Conservation (phyloP, 1,140 invertebrate genomes). For the Agrypnia vestita region DNA sequence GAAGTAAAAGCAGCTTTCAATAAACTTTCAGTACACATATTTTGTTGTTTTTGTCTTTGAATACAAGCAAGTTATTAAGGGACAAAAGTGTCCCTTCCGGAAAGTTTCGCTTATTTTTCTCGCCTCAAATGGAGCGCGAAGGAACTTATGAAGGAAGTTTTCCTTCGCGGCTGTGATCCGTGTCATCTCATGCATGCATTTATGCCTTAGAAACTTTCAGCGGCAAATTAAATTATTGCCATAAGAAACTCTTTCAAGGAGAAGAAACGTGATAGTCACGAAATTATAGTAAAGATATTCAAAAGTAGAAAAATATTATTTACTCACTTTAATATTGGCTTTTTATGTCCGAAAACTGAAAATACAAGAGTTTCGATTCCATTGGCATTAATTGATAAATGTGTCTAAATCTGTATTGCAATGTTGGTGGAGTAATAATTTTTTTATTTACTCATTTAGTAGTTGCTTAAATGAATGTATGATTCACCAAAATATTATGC, state of each 20-base stretch:
- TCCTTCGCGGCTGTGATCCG: conserved; percentile 37
- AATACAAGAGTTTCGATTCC: too few species aligned
- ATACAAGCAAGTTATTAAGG: not conserved
- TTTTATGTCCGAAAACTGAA: not conserved
- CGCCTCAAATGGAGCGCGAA: conserved; percentile 42
- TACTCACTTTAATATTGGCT: too few species aligned
- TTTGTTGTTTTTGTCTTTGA: not conserved
- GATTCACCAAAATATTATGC: not conserved
- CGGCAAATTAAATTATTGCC: conserved; percentile 48
- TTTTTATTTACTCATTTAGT: not conserved
- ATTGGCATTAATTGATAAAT: not conserved
- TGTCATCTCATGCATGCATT: conserved; percentile 51
- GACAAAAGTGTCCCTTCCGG: not conserved
- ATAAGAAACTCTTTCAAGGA: conserved; percentile 4
- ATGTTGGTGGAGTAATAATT: not conserved
- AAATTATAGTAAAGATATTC: too few species aligned
- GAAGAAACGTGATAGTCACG: not conserved
- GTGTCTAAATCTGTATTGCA: too few species aligned
- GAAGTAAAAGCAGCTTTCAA: not conserved
- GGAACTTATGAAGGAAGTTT: conserved; percentile 23
- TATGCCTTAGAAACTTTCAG: conserved; percentile 37
- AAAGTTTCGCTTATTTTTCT: conserved; percentile 40
- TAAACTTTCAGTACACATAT: not conserved
- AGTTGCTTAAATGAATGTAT: too few species aligned
- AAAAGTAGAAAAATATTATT: too few species aligned